Base-by-base conservation (phyloP, 2,797 vertebrate species). In the Sebastes variabilis region DNA sequence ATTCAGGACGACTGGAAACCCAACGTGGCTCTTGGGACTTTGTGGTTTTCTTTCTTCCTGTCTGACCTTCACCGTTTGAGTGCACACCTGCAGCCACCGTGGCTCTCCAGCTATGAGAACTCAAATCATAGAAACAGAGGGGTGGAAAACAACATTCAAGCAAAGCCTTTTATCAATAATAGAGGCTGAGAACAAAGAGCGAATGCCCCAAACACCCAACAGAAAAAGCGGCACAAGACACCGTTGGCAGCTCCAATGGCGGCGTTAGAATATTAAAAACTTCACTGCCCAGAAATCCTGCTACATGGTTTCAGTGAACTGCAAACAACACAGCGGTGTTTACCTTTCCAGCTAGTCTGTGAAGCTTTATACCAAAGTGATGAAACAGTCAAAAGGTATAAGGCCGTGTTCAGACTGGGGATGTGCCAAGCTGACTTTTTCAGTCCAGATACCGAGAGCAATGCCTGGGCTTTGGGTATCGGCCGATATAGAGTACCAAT, bases 101-200 rank as follows among this genome's bases (percentile, higher is more conserved):
- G n/a, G 70, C 79, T 82, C 71, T 81, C 58, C 62, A 25, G 14
- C 0, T 42, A 61, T 25, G 56, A 76, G 22, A 81, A 60, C 36
- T 79, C 3, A 34, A 85, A 85, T 72, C 77, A 42, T 52, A 75
- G 59, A 75, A 42, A 66, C 12, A 69, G 29, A 70, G 12, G 29
- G n/a, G 11, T 58, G 64, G 34, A 81, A 74, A 80, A 75, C 66
- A 83, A 59, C 72, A 80, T 72, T 79, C 34, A 72, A 75, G 58
- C 54, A 67, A 65, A 75, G 20, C 32, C 77, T 86, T 88, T 88
- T 80, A 90, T 93, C 70, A 85, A 61, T 84, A 84, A 90, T 83
- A 77, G 20, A 90, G 67, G 42, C 61, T 69, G 27, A 77, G 70
- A 83, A 84, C 65, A 83, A 85, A 82, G 68, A 70, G 20, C 3